Conservation (phyloP, 1,140 invertebrate species). For the Ptiloglossa arizonensis region DNA sequence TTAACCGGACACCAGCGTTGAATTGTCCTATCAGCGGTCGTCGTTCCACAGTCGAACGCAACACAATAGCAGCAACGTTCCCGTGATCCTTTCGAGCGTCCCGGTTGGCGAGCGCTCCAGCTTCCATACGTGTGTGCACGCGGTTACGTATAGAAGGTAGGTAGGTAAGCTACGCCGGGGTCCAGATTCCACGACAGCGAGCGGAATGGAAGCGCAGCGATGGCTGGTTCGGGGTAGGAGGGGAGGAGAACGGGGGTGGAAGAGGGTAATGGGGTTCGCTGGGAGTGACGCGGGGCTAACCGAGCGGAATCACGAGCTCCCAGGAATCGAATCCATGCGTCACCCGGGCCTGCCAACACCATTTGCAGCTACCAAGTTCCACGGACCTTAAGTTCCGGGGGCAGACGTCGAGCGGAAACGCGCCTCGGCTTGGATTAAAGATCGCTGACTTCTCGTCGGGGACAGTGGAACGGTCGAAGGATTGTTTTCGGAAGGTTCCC, state of each 20-base stretch:
- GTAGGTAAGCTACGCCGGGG: slow-evolving; percentile 50
- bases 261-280: slow-evolving; percentile 79
- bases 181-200: slow-evolving; percentile 72
- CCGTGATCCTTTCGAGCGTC: slow-evolving; percentile 28
- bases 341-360: slow-evolving; percentile 81
- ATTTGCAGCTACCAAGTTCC: slow-evolving; percentile 77
- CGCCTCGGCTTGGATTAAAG: slow-evolving; percentile 34
- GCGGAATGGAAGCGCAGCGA: slow-evolving; percentile 51
- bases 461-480: background rate
- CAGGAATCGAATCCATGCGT: slow-evolving; percentile 82
- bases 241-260: slow-evolving; percentile 50
- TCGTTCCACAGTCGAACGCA: background rate
- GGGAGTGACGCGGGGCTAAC: slow-evolving; percentile 82
- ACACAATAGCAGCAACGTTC: slow-evolving; percentile 10
- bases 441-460: slow-evolving; percentile 25
- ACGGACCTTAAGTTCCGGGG: slow-evolving; percentile 57
- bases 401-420: slow-evolving; percentile 50
- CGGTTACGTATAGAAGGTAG: slow-evolving; percentile 4
- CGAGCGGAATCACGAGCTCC: slow-evolving; percentile 82
- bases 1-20: slow-evolving; percentile 4
- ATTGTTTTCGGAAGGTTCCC: background rate
- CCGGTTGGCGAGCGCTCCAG: background rate
- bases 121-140: background rate
- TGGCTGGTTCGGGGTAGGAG: slow-evolving; percentile 51
- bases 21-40: slow-evolving; percentile 17